phyloP scores from a whole-genome alignment of 2,113 vertebrate species.

The Ciconia maguari region DNA sequence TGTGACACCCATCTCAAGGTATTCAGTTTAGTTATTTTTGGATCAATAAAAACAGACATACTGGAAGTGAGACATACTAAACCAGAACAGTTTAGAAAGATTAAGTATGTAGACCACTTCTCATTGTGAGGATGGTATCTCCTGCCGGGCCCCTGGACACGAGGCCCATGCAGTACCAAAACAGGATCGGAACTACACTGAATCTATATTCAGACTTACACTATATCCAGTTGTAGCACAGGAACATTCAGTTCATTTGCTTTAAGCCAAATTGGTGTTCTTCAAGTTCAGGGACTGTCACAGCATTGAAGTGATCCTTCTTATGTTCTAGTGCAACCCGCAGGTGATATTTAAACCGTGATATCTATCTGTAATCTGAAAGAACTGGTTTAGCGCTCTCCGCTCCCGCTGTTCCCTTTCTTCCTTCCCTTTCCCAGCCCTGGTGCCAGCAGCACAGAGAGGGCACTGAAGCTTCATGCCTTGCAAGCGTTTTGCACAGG shows the following conservation, averaged over 20 bases:
- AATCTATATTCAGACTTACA: neutral
- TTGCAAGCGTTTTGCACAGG: fast-evolving
- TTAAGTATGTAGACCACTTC: neutral
- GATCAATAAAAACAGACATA: neutral
- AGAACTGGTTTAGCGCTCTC: neutral
- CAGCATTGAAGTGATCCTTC: neutral
- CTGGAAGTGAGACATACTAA: neutral
- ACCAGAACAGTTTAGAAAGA: neutral
- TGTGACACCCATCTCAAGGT: neutral
- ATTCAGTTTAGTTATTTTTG: neutral
- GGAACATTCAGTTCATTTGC: neutral
- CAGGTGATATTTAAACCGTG: neutral
- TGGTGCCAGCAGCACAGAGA: neutral
- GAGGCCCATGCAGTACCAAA: fast-evolving
- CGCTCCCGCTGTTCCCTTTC: neutral
- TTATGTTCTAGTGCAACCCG: fast-evolving
- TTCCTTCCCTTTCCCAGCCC: neutral
- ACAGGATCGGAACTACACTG: neutral
- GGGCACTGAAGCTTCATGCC: too few species aligned
- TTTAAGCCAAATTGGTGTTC: neutral
- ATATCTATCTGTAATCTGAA: neutral
- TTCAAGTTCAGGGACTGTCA: neutral
- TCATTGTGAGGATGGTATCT: fast-evolving
- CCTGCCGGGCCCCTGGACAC: neutral
- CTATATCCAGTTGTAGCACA: neutral